phyloP scores from a whole-genome alignment of 2,797 vertebrate genomes.

The Thripadectes ignobilis region DNA sequence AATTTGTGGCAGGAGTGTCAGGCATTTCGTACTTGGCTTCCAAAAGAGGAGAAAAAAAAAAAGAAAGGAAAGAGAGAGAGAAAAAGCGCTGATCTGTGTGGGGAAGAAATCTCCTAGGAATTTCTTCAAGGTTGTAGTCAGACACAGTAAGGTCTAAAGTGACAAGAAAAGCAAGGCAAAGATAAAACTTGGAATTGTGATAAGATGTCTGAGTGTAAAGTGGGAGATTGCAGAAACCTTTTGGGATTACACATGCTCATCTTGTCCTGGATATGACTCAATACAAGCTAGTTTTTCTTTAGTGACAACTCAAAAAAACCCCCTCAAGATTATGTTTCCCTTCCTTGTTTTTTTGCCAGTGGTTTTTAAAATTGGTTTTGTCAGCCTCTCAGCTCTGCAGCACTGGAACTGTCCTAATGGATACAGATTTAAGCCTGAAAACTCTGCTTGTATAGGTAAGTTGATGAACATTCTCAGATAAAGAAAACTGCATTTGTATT shows the following conservation, averaged over 20 bases:
- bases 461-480: background rate
- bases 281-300: constrained; percentile 60
- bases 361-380: constrained; percentile 73
- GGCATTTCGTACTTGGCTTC: constrained; percentile 95
- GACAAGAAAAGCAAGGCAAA: constrained; percentile 50
- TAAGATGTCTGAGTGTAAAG: constrained; percentile 60
- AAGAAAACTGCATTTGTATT: background rate
- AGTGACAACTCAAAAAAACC: background rate
- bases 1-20: constrained; percentile 87
- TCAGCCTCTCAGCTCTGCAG: constrained; percentile 56
- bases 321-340: constrained; percentile 81
- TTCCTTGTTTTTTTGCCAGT: constrained; percentile 70
- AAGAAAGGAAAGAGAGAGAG: background rate
- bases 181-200: constrained; percentile 10
- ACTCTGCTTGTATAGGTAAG: constrained; percentile 82
- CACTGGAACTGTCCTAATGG: constrained; percentile 77
- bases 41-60: constrained; percentile 64
- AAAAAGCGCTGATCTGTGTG: background rate
- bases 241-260: constrained; percentile 55
- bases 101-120: constrained; percentile 60
- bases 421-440: constrained; percentile 54
- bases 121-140: constrained; percentile 33
- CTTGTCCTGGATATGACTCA: constrained; percentile 71
- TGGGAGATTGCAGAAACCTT: constrained; percentile 45
- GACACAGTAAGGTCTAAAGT: constrained; percentile 11